These are phyloP conservation scores for Oxyura jamaicensis DNA, from an alignment of 2,113 vertebrate species.

Conservation along the genomic window DNA sequence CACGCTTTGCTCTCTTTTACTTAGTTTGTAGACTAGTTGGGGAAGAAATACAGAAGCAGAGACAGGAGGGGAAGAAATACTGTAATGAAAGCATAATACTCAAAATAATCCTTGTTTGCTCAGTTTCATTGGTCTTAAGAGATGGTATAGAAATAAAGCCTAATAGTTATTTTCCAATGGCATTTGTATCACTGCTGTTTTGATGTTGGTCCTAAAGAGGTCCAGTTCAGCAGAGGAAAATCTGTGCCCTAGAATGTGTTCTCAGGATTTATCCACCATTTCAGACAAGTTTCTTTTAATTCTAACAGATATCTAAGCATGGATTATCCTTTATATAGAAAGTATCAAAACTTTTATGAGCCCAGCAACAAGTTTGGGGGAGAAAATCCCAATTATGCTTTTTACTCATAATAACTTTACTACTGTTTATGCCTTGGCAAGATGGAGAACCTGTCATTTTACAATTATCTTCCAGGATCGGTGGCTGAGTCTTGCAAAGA, in stretches of 20 bases:
- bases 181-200: neutral
- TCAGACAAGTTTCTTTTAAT: neutral
- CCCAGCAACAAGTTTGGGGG: neutral
- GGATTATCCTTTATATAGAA: neutral
- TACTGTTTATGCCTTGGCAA: neutral
- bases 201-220: neutral
- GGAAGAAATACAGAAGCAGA: neutral
- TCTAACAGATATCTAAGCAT: neutral
- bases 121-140: neutral
- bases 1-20: neutral
- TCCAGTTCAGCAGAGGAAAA: neutral
- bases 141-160: neutral
- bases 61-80: neutral
- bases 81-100: neutral
- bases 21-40: neutral
- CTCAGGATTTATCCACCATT: neutral
- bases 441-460: neutral
- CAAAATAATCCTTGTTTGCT: neutral
- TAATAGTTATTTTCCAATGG: neutral
- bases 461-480: neutral
- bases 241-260: accelerated
- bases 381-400: neutral
- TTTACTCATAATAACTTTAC: neutral
- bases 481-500: neutral
- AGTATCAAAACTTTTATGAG: neutral